Conservation (phyloP, 92 coral and sea anemone species). For the Desmophyllum pertusum region DNA sequence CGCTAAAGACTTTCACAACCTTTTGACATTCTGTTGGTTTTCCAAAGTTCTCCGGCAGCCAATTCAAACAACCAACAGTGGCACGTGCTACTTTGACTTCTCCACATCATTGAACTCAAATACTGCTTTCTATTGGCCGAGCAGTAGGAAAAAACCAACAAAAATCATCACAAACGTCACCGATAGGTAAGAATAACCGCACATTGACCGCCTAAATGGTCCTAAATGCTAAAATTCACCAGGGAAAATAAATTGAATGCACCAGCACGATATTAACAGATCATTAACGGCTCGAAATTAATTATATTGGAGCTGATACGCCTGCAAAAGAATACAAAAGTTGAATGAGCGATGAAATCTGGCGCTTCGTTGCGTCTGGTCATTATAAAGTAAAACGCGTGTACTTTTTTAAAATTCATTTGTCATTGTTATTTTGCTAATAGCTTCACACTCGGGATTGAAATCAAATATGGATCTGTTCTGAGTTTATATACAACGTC, state of each 20-base stretch:
- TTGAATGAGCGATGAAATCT: neutral
- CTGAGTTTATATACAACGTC: neutral
- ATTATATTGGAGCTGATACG: conserved; percentile 21
- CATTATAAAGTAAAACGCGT: too few relatives aligned
- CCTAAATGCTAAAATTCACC: neutral
- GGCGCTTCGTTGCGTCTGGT: conserved; percentile 4
- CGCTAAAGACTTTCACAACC: neutral
- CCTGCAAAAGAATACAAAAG: neutral
- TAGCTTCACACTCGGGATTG: neutral
- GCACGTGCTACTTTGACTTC: neutral
- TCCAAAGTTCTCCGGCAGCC: neutral
- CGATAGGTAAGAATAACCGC: neutral
- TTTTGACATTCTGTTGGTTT: neutral
- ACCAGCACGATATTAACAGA: neutral
- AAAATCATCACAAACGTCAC: neutral
- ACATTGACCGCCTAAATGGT: neutral
- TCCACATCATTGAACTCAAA: neutral
- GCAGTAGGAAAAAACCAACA: neutral
- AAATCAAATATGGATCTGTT: neutral
- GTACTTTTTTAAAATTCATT: neutral
- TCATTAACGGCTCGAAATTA: conserved; percentile 1
- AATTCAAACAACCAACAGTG: neutral
- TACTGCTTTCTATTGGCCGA: neutral
- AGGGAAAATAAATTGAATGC: neutral
- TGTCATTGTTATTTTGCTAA: neutral